These are phyloP conservation scores for Macrosteles quadrilineatus DNA, from an alignment of 1,140 invertebrate species.

Conservation along the genomic window DNA sequence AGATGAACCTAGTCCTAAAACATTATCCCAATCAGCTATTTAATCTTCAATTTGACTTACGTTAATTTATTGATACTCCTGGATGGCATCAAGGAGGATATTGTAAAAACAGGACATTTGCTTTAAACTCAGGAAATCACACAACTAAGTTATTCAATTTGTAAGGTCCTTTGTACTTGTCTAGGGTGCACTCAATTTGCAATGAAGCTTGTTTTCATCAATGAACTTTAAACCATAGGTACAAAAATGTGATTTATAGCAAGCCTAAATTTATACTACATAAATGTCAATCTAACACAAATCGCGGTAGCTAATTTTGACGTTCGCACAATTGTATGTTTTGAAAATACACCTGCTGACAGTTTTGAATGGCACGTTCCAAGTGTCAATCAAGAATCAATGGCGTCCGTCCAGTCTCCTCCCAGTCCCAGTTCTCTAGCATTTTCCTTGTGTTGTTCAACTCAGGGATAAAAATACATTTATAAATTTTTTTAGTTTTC, in stretches of 20 bases:
- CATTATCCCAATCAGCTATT: too few relatives aligned
- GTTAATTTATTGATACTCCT: constrained; percentile 18
- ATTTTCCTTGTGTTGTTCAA: not conserved
- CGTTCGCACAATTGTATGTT: not conserved
- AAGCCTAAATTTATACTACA: not conserved
- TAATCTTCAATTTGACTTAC: too few relatives aligned
- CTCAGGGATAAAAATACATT: not conserved
- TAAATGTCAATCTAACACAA: not conserved
- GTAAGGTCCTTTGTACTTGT: not conserved
- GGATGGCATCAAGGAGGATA: constrained; percentile 5
- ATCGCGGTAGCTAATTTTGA: not conserved
- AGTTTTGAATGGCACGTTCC: constrained; percentile 15
- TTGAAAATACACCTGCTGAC: not conserved
- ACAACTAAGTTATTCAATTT: not conserved
- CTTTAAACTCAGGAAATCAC: not conserved
- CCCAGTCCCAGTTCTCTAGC: constrained; percentile 18
- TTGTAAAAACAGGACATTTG: not conserved
- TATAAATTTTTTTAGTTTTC: too few relatives aligned
- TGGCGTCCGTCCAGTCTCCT: constrained; percentile 18
- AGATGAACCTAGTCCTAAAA: too few relatives aligned
- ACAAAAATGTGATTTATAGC: not conserved
- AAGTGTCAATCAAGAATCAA: constrained; percentile 26
- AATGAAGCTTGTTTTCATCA: not conserved
- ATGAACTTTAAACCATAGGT: not conserved
- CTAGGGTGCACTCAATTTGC: not conserved